Evolutionary conservation across 1,140 invertebrate species (phyloP), one percentile per base, ranked within the genome.

Genomic region (Rhopalosiphum maidis): DNA sequence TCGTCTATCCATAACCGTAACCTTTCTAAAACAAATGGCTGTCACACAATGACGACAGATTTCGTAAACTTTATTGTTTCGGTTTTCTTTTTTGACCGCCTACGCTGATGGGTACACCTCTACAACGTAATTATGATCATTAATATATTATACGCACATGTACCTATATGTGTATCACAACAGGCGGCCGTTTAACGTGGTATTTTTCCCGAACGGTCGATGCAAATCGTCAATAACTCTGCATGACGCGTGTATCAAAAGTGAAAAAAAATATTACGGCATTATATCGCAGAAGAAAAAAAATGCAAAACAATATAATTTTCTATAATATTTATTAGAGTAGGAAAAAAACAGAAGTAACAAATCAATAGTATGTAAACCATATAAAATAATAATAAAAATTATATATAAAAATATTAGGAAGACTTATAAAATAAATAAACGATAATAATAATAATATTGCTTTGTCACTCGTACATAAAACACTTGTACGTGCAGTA

Each of bases 1-100:
- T 90, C 88, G 37, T 68, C 23, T 90, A 90, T 43, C 54, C 30
- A 55, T 90, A 25, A 43, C 35, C 15, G 54, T 90, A 60, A 90
- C 88, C 54, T 90, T 90, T 68, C 89, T 90, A 68, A 90, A 60
- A 90, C 54, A 68, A 90, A 68, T 22, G 35, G 25, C 88, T 43
- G 88, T 60, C 87, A 30, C 37, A 55, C 89, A 90, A 90, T 68
- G 89, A 90, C 55, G 89, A 90, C 54, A 41, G 89, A 68, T 90
- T 90, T 68, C 89, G 89, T 90, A 90, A 90, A 90, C 89, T 90
- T 88, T 54, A 90, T 90, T 90, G 89, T 90, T 90, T 90, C 88
- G 23, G 54, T 55, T 90, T 90, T 90, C 23, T 90, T 90, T 90
- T 43, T 25, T 25, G 54, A 68, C 89, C 89, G 89, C 89, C 89